These are phyloP conservation scores for Drosophila longiperda DNA, from an alignment of 2,888 invertebrate species.

Conservation along the genomic window DNA sequence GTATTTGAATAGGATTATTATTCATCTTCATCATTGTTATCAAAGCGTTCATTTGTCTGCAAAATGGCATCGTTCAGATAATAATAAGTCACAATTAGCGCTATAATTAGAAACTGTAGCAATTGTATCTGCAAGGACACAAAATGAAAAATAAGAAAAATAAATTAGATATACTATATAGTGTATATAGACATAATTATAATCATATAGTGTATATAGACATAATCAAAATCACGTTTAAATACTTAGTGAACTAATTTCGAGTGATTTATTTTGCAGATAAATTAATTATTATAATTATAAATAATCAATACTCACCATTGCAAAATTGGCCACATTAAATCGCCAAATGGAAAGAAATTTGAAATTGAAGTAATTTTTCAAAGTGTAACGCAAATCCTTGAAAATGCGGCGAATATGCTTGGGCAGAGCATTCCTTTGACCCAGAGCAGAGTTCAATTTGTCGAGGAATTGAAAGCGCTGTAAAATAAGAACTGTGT, in stretches of 20 bases:
- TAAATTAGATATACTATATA: background rate
- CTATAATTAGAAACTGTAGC: constrained; percentile 41
- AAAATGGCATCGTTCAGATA: constrained; percentile 54
- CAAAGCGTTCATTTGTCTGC: constrained; percentile 58
- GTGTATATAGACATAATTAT: background rate
- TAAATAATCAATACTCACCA: constrained; percentile 26
- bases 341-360: constrained; percentile 49
- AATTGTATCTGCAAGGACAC: constrained; percentile 38
- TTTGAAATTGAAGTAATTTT: constrained; percentile 37
- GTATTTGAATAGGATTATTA: background rate
- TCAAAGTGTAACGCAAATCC: constrained; percentile 38
- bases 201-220: too few species aligned
- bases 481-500: constrained; percentile 15
- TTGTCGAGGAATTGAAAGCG: constrained; percentile 36
- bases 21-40: constrained; percentile 37
- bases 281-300: background rate
- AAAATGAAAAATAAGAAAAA: background rate
- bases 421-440: constrained; percentile 33
- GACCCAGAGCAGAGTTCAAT: constrained; percentile 19
- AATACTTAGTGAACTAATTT: too few species aligned
- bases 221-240: too few species aligned
- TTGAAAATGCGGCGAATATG: constrained; percentile 40
- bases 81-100: constrained; percentile 45
- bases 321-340: constrained; percentile 35
- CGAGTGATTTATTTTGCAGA: background rate